Percentiles rank a stretch among this genome's conserved stretches.
These are phyloP conservation scores for Takifugu ocellatus DNA, from an alignment of 2,797 vertebrate species.

Conservation along the genomic window DNA sequence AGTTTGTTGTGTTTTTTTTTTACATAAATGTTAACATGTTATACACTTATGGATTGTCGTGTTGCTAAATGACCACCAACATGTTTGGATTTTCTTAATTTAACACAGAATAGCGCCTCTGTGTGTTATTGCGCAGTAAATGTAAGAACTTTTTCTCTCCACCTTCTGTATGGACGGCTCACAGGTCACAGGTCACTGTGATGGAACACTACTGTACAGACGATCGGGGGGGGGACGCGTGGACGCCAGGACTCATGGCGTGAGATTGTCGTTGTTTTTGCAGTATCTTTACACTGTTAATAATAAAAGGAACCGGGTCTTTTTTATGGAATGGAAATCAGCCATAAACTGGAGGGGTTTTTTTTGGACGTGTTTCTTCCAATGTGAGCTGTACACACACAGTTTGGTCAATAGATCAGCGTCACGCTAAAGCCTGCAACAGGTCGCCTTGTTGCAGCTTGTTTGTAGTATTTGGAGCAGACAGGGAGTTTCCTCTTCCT, in stretches of 20 bases:
- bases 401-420: conserved; percentile 29
- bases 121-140: too few relatives aligned
- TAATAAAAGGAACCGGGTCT: not conserved
- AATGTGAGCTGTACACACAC: conserved; percentile 34
- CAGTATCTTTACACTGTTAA: not conserved
- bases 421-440: conserved; percentile 6
- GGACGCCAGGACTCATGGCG: not conserved
- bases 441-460: conserved; percentile 50
- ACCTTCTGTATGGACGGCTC: not conserved
- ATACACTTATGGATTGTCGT: too few relatives aligned
- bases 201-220: too few relatives aligned
- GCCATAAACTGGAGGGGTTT: conserved; percentile 48
- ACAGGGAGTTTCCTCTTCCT: not conserved
- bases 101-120: too few relatives aligned
- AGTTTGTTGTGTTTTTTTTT: too few relatives aligned
- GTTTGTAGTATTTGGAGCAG: conserved; percentile 5
- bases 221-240: not conserved
- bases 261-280: not conserved
- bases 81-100: too few relatives aligned
- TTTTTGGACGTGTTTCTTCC: conserved; percentile 35
- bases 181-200: not conserved
- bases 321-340: conserved; percentile 50
- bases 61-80: too few relatives aligned
- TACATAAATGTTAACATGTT: too few relatives aligned
- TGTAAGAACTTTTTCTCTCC: too few relatives aligned